phyloP scores from a whole-genome alignment of 1,140 invertebrate species.

The Hylaeus volcanicus region DNA sequence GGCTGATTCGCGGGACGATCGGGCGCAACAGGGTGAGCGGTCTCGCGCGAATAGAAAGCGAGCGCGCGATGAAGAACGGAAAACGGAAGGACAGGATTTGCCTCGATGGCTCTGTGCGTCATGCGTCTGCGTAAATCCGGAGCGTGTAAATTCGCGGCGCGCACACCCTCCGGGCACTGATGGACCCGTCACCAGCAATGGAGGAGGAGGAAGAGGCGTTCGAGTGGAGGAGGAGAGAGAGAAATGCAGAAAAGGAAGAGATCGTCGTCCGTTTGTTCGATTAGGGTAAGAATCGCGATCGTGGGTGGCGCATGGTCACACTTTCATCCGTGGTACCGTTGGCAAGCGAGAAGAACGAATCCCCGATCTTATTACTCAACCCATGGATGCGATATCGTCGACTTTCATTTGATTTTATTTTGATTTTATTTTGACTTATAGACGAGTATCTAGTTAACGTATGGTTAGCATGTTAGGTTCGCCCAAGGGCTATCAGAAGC shows the following conservation, averaged over 20 bases:
- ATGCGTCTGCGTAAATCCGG: slow-evolving; percentile 67
- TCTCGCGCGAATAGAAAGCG: slow-evolving; percentile 36
- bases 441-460: too few species aligned
- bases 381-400: too few species aligned
- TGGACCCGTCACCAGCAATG: neutral
- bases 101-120: slow-evolving; percentile 68
- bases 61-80: slow-evolving; percentile 44
- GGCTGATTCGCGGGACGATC: neutral
- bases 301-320: too few species aligned
- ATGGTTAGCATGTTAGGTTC: too few species aligned
- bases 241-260: too few species aligned
- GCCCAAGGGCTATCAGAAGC: too few species aligned
- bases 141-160: slow-evolving; percentile 59
- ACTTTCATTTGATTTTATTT: too few species aligned
- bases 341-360: too few species aligned
- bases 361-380: too few species aligned
- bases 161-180: slow-evolving; percentile 39
- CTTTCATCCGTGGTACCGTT: too few species aligned
- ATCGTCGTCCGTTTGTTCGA: neutral
- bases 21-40: neutral
- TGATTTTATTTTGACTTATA: too few species aligned
- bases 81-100: slow-evolving; percentile 70
- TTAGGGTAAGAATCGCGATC: neutral
- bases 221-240: neutral
- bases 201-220: neutral